Conservation (phyloP, 1,140 invertebrate species). For the Melitaea cinxia region DNA sequence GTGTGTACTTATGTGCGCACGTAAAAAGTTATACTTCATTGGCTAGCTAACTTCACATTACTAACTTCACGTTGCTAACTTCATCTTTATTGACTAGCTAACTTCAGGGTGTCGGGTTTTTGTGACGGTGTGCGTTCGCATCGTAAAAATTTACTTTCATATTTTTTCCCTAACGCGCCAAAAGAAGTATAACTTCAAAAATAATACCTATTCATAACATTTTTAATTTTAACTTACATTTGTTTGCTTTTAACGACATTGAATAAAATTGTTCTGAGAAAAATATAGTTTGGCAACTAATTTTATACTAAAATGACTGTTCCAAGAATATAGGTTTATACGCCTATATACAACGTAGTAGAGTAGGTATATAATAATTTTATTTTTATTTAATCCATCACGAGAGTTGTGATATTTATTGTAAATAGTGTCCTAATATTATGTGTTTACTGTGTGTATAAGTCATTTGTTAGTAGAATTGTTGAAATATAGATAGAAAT, state of each 20-base stretch:
- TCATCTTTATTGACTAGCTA: too few relatives aligned
- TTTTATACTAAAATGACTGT: neutral
- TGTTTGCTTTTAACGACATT: too few relatives aligned
- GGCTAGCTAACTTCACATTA: too few relatives aligned
- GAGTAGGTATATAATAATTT: neutral
- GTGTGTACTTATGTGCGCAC: too few relatives aligned
- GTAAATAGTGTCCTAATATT: constrained; percentile 27
- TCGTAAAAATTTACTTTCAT: too few relatives aligned
- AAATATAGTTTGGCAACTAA: neutral
- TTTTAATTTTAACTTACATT: neutral
- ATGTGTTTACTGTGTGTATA: constrained; percentile 1
- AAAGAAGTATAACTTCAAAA: too few relatives aligned
- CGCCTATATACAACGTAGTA: neutral
- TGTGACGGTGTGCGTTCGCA: too few relatives aligned
- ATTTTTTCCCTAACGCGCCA: too few relatives aligned
- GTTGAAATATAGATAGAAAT: constrained; percentile 34
- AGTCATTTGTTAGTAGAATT: constrained; percentile 32
- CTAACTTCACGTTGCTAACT: too few relatives aligned
- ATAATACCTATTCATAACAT: neutral
- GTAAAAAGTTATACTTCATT: too few relatives aligned
- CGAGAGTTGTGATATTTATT: constrained; percentile 40
- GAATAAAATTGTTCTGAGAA: too few relatives aligned
- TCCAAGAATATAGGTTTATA: neutral
- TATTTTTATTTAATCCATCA: constrained; percentile 14
- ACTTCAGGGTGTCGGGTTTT: too few relatives aligned